These are phyloP conservation scores for Enhydra lutris DNA, from an alignment of 2,113 vertebrate species.

Conservation along the genomic window DNA sequence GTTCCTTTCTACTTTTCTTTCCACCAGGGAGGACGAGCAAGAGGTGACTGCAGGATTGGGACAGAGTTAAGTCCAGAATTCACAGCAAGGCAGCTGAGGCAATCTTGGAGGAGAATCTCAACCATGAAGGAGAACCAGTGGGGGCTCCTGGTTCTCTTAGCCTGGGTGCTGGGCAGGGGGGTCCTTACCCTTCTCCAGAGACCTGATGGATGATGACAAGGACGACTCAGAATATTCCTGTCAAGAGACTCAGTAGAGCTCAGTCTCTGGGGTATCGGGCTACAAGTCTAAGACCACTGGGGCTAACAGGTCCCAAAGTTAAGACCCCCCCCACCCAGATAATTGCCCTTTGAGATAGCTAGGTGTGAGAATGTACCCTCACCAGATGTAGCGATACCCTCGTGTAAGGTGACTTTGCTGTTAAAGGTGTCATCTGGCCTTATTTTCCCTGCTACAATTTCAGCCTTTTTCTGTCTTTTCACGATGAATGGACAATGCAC, in stretches of 20 bases:
- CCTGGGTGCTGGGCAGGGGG: not conserved
- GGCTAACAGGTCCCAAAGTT: not conserved
- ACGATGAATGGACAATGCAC: not conserved
- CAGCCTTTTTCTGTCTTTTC: not conserved
- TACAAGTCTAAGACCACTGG: not conserved
- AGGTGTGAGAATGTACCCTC: not conserved
- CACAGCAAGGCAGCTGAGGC: not conserved
- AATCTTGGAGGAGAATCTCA: not conserved
- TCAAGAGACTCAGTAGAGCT: not conserved
- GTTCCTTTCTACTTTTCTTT: not conserved
- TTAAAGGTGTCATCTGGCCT: not conserved
- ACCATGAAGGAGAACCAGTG: not conserved
- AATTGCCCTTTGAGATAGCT: not conserved
- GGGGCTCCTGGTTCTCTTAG: not conserved
- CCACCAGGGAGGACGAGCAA: not conserved
- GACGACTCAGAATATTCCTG: not conserved
- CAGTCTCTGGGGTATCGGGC: not conserved
- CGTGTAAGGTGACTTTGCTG: not conserved
- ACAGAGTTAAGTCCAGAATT: not conserved
- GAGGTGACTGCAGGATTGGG: not conserved
- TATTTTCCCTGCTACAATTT: not conserved
- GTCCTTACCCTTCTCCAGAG: not conserved
- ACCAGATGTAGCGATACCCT: not conserved
- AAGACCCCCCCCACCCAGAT: not conserved
- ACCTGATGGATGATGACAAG: not conserved